Conservation (phyloP, 2,888 invertebrate species). For the Chironomus riparius region DNA sequence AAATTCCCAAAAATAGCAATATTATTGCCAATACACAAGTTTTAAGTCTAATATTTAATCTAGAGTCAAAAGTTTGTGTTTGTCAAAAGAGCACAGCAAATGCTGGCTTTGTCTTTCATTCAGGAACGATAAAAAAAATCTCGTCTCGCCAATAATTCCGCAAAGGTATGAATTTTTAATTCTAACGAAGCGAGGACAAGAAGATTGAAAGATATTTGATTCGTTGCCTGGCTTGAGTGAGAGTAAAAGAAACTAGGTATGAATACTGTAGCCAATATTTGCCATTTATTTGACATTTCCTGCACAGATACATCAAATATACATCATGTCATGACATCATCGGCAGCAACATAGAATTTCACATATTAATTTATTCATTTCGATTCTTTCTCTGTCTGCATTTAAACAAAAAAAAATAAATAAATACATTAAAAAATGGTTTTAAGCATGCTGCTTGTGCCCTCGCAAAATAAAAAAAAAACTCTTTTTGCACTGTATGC, state of each 20-base stretch:
- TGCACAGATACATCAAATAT: no score
- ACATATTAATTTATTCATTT: neutral
- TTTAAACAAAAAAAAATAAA: no score
- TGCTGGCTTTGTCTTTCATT: no score
- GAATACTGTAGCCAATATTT: no score
- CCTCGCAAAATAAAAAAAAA: neutral
- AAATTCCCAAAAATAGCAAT: no score
- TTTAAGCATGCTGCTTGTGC: constrained; percentile 1
- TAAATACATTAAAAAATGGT: neutral
- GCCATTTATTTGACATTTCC: no score
- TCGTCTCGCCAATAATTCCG: no score
- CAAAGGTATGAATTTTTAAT: no score
- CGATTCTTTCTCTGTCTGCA: neutral
- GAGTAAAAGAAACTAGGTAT: neutral
- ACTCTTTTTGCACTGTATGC: constrained; percentile 18
- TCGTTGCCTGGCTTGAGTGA: neutral
- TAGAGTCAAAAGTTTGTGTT: neutral
- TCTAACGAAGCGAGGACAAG: neutral
- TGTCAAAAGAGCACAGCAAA: neutral
- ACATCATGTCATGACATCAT: neutral
- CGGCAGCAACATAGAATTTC: neutral
- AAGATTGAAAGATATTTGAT: neutral
- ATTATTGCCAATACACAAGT: neutral
- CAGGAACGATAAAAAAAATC: no score
- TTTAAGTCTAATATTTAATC: neutral